Conservation (phyloP, 2,113 vertebrate genomes). For the Gnathonemus longibarbis region DNA sequence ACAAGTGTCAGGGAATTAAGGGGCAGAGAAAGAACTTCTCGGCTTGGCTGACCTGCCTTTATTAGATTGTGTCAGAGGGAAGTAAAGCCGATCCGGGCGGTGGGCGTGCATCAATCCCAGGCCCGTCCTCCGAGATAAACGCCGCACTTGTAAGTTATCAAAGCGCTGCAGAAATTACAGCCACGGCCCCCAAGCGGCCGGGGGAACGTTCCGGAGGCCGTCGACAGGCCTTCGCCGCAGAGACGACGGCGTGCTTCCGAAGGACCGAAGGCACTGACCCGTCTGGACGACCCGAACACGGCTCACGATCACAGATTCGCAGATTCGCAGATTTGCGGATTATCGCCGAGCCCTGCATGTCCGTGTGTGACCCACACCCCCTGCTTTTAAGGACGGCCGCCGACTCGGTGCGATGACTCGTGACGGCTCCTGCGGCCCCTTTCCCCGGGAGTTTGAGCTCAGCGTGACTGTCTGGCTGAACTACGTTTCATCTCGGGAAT, state of each 20-base stretch:
- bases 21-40: slow-evolving; percentile 40
- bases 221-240: slow-evolving; percentile 30
- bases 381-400: slow-evolving; percentile 27
- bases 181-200: slow-evolving; percentile 43
- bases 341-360: slow-evolving; percentile 43
- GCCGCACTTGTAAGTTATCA: slow-evolving; percentile 58
- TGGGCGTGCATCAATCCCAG: slow-evolving; percentile 55
- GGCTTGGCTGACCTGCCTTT: slow-evolving; percentile 54
- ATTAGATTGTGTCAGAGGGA: slow-evolving; percentile 57
- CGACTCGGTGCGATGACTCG: slow-evolving; percentile 42
- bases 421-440: background rate
- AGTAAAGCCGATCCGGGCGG: slow-evolving; percentile 58
- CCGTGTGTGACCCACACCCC: background rate
- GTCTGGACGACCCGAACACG: background rate
- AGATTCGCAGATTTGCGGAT: slow-evolving; percentile 47
- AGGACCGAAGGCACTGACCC: background rate
- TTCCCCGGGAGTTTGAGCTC: background rate
- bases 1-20: slow-evolving; percentile 55
- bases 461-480: background rate
- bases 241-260: background rate
- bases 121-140: slow-evolving; percentile 57
- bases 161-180: slow-evolving; percentile 53
- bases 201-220: slow-evolving; percentile 51
- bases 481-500: background rate
- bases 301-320: slow-evolving; percentile 35